A percentile compares a stretch with the other conserved stretches of the same genome.
These are phyloP conservation scores for Cossypha niveicapilla DNA, from an alignment of 2,797 vertebrate species.

Conservation along the genomic window DNA sequence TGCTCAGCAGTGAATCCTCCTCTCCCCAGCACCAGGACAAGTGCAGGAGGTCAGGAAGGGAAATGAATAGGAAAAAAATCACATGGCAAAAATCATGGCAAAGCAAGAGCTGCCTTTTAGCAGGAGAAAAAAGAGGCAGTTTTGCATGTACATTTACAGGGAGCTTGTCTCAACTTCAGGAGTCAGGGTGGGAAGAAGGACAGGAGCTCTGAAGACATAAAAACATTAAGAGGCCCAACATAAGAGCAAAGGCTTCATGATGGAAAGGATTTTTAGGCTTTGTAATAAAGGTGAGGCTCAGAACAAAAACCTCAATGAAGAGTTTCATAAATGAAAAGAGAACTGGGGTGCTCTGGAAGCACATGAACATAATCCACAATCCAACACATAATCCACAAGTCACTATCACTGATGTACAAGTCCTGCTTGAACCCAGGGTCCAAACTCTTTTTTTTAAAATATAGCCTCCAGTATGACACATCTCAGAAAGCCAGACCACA, in stretches of 20 bases:
- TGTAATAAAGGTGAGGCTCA: neutral
- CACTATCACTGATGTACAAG: neutral
- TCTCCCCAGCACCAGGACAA: rapidly evolving
- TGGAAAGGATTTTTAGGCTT: neutral
- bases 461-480: neutral
- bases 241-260: rapidly evolving
- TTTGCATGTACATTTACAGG: neutral
- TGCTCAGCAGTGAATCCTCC: neutral
- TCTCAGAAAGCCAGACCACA: neutral
- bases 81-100: rapidly evolving
- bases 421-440: neutral
- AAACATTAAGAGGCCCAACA: neutral
- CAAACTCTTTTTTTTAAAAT: neutral
- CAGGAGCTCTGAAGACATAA: neutral
- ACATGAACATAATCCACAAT: neutral
- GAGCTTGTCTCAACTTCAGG: neutral
- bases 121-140: neutral
- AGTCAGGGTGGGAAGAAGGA: neutral
- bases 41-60: neutral
- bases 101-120: neutral
- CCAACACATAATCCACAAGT: neutral
- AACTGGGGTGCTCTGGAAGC: neutral
- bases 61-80: neutral
- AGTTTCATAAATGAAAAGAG: neutral
- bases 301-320: neutral